Evolutionary conservation across 2,888 invertebrate genomes (phyloP), one percentile per base, ranked within the genome.

Genomic region (Lamproptera curius): DNA sequence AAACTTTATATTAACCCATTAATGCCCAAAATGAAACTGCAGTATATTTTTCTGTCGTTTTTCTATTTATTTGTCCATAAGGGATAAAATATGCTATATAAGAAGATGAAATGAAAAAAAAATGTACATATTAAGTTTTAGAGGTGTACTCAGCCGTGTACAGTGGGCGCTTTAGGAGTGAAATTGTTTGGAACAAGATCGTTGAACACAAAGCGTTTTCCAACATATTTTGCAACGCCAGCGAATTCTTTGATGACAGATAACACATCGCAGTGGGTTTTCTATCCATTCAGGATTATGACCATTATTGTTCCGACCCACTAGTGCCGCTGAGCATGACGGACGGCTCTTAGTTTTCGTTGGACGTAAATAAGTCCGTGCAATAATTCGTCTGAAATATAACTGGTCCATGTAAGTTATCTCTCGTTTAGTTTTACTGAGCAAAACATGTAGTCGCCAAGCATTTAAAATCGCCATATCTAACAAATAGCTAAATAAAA

Each of bases 401-500:
- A 8, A 33, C 13, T 33, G 33, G 11, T 33, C 43, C 33, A 33
- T 33, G 9, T 37, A 37, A 50, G 53, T 52, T 41, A 50, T 45
- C 42, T 46, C 49, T 51, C 51, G 42, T 47, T 52, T 50, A 37
- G 45, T 49, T 42, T 50, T 46, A 47, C 40, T 50, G 42, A 42
- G 41, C 54, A 49, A 36, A 37, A 56, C 42, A 53, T 56, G 54
- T 40, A 59, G 50, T 26, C 55, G 55, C 59, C 58, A 62, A 46
- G 57, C 54, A 54, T 60, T 61, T 39, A 55, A 51, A 36, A 61
- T 40, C 41, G 58, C 52, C 51, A 56, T 51, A 51, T 60, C 57
- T 43, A 59, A 23, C 49, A 60, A 44, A 33, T 59, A 57, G 28
- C 58, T 58, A 54, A 58, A 56, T 36, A 61, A 47, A 44, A 53